Percentiles rank a stretch among this genome's conserved stretches.
Conservation (phyloP, 2,113 vertebrate species). For the Rhinopomastus cyanomelas region DNA sequence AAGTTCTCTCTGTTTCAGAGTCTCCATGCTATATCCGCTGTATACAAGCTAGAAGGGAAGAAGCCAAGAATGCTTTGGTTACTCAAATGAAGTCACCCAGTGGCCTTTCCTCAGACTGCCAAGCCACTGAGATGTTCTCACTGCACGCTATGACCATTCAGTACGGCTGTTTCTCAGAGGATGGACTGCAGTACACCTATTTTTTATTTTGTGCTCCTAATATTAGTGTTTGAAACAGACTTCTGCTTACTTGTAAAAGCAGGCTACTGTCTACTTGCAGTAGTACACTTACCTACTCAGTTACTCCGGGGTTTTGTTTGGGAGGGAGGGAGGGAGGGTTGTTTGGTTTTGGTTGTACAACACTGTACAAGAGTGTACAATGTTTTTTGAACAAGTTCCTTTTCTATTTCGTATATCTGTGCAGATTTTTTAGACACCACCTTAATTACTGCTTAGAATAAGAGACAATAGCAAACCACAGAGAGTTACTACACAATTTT, state of each 20-base stretch:
- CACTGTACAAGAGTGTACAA: neutral
- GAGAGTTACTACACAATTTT: neutral
- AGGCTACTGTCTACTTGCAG: neutral
- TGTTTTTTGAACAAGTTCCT: neutral
- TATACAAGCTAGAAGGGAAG: slow-evolving; percentile 86
- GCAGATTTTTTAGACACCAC: neutral
- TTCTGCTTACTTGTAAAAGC: neutral
- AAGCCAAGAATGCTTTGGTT: neutral
- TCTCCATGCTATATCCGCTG: slow-evolving; percentile 92
- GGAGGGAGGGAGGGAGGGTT: neutral
- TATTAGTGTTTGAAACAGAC: neutral
- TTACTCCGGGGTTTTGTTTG: neutral
- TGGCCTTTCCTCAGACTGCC: neutral
- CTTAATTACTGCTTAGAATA: neutral
- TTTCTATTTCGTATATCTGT: neutral
- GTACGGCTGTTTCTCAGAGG: neutral
- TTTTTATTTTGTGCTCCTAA: neutral
- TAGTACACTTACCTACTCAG: neutral
- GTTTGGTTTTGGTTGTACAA: neutral
- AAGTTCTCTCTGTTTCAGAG: slow-evolving; percentile 88
- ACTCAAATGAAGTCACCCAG: neutral
- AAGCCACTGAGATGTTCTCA: neutral
- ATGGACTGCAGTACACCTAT: neutral
- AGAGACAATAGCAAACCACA: neutral
- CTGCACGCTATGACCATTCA: neutral